Percentiles rank a stretch among this genome's conserved stretches.
These are phyloP conservation scores for Terrapene triunguis DNA, from an alignment of 2,113 vertebrate species.

Conservation along the genomic window DNA sequence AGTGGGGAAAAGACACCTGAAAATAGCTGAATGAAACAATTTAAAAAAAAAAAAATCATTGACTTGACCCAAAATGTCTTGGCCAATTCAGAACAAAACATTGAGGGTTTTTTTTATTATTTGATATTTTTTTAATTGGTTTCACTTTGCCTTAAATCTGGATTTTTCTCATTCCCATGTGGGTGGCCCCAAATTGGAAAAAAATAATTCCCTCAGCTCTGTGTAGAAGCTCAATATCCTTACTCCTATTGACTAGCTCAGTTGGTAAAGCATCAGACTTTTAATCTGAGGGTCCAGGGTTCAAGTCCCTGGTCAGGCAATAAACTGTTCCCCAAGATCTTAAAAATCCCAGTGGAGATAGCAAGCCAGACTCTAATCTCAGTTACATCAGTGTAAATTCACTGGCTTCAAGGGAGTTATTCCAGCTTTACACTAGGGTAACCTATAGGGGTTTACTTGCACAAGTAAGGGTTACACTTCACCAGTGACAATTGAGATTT, in stretches of 20 bases:
- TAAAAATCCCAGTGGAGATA: background rate
- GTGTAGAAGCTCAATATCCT: no score
- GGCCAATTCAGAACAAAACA: background rate
- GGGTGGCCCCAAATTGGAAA: background rate
- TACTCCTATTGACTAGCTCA: no score
- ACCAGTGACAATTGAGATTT: background rate
- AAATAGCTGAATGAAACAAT: background rate
- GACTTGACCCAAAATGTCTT: background rate
- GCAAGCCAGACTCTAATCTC: background rate
- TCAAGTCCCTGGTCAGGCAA: no score
- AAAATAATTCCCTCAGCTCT: background rate
- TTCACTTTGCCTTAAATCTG: background rate
- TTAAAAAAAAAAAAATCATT: background rate
- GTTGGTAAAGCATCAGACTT: no score
- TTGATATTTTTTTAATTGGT: background rate
- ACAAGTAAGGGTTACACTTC: accelerated
- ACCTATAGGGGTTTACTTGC: background rate
- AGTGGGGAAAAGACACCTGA: background rate
- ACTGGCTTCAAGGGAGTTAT: accelerated
- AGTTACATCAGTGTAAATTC: background rate
- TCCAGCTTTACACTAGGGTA: accelerated
- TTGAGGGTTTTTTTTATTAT: background rate
- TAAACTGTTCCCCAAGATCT: no score
- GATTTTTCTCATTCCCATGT: background rate
- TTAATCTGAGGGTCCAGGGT: no score